A percentile compares a stretch with the other conserved stretches of the same genome.
Conservation (phyloP, 1,140 invertebrate species). For the Drosophila rufa region DNA sequence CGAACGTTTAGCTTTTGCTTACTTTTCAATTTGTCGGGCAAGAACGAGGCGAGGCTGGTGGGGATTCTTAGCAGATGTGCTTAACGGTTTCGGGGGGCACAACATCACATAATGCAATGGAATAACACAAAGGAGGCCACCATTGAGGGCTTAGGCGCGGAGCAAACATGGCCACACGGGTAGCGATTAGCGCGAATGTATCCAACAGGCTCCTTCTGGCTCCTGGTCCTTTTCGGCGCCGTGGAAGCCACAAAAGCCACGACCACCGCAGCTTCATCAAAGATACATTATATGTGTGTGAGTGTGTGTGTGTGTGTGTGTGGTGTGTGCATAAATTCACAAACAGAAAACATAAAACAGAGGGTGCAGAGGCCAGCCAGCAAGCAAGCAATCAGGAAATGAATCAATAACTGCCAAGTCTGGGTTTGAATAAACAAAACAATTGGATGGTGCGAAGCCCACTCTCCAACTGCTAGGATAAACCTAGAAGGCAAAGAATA, state of each 20-base stretch:
- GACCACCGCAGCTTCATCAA: conserved; percentile 45
- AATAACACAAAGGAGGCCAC: conserved; percentile 53
- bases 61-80: conserved; percentile 44
- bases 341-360: conserved; percentile 21
- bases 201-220: conserved; percentile 5
- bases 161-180: conserved; percentile 45
- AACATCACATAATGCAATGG: conserved; percentile 58
- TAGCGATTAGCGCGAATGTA: conserved; percentile 58
- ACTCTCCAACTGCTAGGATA: conserved; percentile 3
- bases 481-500: not conserved
- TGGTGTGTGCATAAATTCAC: conserved; percentile 22
- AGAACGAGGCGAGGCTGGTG: not conserved
- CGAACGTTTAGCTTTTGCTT: conserved; percentile 75
- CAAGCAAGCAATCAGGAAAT: conserved; percentile 24
- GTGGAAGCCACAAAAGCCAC: conserved; percentile 35
- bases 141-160: conserved; percentile 31
- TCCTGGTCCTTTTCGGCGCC: not conserved
- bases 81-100: conserved; percentile 47
- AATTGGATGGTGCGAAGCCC: not conserved
- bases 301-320: not conserved
- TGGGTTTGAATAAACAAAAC: conserved; percentile 11
- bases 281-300: conserved; percentile 50
- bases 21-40: conserved; percentile 66
- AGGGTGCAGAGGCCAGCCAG: not conserved
- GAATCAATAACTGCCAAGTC: conserved; percentile 42